Evolutionary conservation across 1,140 invertebrate genomes (phyloP).

Genomic region (Amphibalanus amphitrite): DNA sequence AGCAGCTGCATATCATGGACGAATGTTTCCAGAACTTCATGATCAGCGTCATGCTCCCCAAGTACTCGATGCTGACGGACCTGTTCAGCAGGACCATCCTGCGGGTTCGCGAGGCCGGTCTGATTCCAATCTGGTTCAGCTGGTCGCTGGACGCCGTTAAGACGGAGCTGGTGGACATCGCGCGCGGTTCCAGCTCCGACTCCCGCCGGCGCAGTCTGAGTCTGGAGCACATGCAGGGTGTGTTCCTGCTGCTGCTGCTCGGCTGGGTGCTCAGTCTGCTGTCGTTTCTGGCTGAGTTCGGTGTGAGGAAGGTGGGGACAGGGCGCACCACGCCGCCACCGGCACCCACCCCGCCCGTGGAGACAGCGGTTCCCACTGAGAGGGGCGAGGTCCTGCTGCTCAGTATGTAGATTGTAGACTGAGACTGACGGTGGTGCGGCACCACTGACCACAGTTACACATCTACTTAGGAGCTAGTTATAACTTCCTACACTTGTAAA

Average conservation of each 20-base stretch:
- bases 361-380: background rate
- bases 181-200: background rate
- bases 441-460: background rate
- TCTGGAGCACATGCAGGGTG: background rate
- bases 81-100: background rate
- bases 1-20: slow-evolving; percentile 16
- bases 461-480: no score
- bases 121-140: background rate
- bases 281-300: background rate
- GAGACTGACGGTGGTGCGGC: background rate
- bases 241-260: background rate
- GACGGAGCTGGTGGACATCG: background rate
- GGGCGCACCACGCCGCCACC: no score
- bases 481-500: no score
- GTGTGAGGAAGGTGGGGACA: background rate
- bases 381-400: background rate
- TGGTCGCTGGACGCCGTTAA: slow-evolving; percentile 3
- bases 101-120: background rate
- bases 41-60: slow-evolving; percentile 2
- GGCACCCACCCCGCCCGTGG: no score
- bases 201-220: background rate
- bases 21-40: slow-evolving; percentile 15
- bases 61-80: background rate
- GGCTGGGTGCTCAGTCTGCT: background rate
- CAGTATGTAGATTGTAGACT: background rate